Conservation (phyloP, 2,797 vertebrate genomes). For the Pipistrellus pipistrellus region DNA sequence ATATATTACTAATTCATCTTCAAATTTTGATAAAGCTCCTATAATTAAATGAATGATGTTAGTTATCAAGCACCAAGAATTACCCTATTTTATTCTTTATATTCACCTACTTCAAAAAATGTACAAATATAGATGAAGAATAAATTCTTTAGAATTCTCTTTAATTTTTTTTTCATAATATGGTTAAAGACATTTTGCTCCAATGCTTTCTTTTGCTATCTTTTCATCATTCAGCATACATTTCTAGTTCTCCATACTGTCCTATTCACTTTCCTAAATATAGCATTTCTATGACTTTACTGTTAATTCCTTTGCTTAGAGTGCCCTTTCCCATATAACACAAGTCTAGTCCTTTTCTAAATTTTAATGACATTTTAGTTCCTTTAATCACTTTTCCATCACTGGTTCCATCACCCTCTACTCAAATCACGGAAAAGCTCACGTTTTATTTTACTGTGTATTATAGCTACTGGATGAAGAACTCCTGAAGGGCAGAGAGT, state of each 20-base stretch:
- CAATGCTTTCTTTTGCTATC: not conserved
- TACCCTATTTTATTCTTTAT: not conserved
- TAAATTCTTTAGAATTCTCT: not conserved
- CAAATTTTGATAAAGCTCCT: not conserved
- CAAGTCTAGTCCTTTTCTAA: not conserved
- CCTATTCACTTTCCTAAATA: not conserved
- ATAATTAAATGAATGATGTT: not conserved
- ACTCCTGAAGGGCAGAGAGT: accelerated
- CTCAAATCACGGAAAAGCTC: not conserved
- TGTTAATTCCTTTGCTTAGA: not conserved
- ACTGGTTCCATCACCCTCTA: not conserved
- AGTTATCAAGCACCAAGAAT: not conserved
- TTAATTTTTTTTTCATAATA: not conserved
- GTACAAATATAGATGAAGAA: not conserved
- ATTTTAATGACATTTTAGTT: not conserved
- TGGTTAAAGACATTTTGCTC: not conserved
- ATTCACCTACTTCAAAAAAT: not conserved
- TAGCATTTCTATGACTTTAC: not conserved
- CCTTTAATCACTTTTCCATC: not conserved
- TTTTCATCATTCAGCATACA: not conserved
- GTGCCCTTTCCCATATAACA: not conserved
- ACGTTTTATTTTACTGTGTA: not conserved
- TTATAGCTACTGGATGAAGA: not conserved
- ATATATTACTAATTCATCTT: not conserved
- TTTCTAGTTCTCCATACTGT: not conserved